A percentile compares a stretch with the other conserved stretches of the same genome.
Evolutionary conservation across 1,140 invertebrate genomes (phyloP).

Genomic region (Heliconius nattereri): DNA sequence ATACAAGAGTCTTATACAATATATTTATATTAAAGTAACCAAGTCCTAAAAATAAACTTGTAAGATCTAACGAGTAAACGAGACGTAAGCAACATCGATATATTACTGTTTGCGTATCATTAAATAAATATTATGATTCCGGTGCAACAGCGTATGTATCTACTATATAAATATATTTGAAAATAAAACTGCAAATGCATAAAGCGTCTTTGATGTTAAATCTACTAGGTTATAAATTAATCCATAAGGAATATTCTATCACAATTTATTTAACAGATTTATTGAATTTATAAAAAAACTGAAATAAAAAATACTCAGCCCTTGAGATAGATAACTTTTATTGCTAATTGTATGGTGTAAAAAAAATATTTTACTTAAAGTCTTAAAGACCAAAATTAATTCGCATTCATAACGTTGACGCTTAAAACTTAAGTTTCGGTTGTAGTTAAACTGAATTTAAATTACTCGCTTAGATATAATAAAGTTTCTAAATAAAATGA

Average conservation of each 20-base stretch:
- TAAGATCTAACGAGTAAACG: slow-evolving; percentile 20
- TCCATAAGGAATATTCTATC: too few species aligned
- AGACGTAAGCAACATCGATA: neutral
- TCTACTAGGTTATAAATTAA: neutral
- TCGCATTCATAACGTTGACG: too few species aligned
- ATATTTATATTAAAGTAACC: slow-evolving; percentile 11
- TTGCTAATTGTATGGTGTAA: too few species aligned
- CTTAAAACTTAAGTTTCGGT: too few species aligned
- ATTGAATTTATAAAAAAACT: too few species aligned
- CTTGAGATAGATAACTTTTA: too few species aligned
- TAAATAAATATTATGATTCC: slow-evolving; percentile 34
- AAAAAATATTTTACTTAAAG: too few species aligned
- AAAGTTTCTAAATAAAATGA: neutral
- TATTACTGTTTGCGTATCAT: slow-evolving; percentile 14
- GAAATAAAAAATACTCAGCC: too few species aligned
- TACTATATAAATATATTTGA: neutral
- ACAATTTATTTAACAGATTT: too few species aligned
- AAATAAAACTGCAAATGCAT: neutral
- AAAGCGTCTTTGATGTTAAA: neutral
- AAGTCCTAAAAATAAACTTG: slow-evolving; percentile 18
- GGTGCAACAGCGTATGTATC: neutral
- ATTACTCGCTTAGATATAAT: neutral
- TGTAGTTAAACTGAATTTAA: neutral
- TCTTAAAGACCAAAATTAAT: too few species aligned
- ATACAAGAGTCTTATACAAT: neutral